A percentile compares a stretch with the other conserved stretches of the same genome.
Evolutionary conservation across 1,140 invertebrate species (phyloP).

Genomic region (Samia ricini): DNA sequence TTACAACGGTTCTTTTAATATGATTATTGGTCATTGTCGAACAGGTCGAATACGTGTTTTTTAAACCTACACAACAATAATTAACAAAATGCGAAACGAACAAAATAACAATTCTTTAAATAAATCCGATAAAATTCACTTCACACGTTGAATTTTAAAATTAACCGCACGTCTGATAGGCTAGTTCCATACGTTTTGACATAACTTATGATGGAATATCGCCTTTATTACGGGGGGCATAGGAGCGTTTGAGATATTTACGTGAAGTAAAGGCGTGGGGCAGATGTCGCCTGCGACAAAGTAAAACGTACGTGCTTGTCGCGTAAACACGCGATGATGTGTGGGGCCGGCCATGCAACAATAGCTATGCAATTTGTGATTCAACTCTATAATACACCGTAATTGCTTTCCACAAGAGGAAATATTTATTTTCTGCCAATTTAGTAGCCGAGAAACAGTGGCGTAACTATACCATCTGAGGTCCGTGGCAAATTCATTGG

Average conservation of each 20-base stretch:
- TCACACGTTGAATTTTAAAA: conserved; percentile 51
- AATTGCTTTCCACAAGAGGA: conserved; percentile 48
- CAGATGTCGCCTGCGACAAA: conserved; percentile 70
- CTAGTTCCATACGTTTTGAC: conserved; percentile 17
- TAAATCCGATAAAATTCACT: conserved; percentile 47
- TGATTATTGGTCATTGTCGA: neutral
- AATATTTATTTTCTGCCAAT: conserved; percentile 51
- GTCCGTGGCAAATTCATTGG: too few species aligned
- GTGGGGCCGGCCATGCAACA: conserved; percentile 64
- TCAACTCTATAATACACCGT: conserved; percentile 61
- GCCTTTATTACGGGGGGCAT: conserved; percentile 21
- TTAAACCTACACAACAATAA: neutral
- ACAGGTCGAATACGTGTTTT: neutral
- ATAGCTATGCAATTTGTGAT: conserved; percentile 70
- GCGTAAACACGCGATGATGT: conserved; percentile 65
- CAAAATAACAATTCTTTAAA: conserved; percentile 28
- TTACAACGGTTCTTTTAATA: neutral
- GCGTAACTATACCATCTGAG: too few species aligned
- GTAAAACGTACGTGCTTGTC: conserved; percentile 66
- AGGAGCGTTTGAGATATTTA: conserved; percentile 10
- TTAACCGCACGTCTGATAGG: conserved; percentile 36
- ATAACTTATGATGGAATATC: conserved; percentile 12
- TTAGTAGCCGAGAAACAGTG: conserved; percentile 41
- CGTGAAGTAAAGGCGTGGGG: conserved; percentile 15
- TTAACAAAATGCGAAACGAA: conserved; percentile 20